Evolutionary conservation across 1,140 invertebrate genomes (phyloP), one percentile per base, ranked within the genome.

Genomic region (Cydia pomonella): DNA sequence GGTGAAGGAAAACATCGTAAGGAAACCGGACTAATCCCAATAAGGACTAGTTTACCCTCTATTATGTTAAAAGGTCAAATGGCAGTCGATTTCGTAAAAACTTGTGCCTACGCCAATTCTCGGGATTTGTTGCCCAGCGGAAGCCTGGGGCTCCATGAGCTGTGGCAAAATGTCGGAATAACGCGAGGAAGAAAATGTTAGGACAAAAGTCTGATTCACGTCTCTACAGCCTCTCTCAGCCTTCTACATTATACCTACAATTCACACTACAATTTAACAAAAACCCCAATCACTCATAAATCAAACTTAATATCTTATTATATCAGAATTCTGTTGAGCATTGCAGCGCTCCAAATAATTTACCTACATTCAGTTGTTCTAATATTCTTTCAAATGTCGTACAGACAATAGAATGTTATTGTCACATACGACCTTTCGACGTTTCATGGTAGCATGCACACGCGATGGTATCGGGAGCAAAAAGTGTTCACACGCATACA

Each of bases 401-500:
- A 50, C 3, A 50, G 2, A 18, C 6, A n/a, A 2, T 50, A 63
- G 1, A 25, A 25, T 63, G 5, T 25, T 13, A 25, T 16, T 3
- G 21, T 9, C 21, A 63, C 7, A 63, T 63, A 63, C 5, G 59
- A 63, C 18, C 10, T 63, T 25, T 63, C 25, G 59, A 25, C 16
- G 23, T 12, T 25, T 63, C n/a, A 63, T 7, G 16, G 47, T 59
- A 29, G 53, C 50, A 23, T 59, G 53, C 50, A 27, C 53, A 23
- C n/a, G 23, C 21, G 72, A 73, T 59, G 50, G 44, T 53, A 59
- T 73, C 50, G 9, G 13, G 1, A 1, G 47, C 25, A 73, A 73
- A 73, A 73, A 73, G 6, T 29, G 47, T 59, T 73, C 23, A 13
- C 72, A 41, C 72, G 27, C 50, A 6, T 18, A 50, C 47, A 50